Conservation (phyloP, 2,113 vertebrate genomes). For the Donacobius atricapilla region DNA sequence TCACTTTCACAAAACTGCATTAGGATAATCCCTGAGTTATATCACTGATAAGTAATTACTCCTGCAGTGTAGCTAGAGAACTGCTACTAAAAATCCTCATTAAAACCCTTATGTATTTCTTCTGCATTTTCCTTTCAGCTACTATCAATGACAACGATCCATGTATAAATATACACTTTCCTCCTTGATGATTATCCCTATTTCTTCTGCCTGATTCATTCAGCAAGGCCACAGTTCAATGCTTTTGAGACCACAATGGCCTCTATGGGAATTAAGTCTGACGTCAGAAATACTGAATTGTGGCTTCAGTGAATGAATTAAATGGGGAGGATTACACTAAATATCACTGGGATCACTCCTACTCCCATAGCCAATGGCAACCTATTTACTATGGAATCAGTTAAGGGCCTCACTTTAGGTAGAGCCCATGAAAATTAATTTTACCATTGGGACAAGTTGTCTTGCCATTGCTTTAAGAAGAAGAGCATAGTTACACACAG, state of each 20-base stretch:
- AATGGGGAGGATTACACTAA: background rate
- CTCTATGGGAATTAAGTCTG: slow-evolving; percentile 29
- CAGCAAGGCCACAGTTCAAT: slow-evolving; percentile 21
- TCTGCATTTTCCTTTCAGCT: background rate
- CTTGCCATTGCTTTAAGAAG: background rate
- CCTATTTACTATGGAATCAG: background rate
- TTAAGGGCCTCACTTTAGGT: background rate
- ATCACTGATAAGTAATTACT: slow-evolving; percentile 17
- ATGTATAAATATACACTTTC: background rate
- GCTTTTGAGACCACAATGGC: slow-evolving; percentile 6
- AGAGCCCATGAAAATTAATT: background rate
- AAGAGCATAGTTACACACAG: background rate
- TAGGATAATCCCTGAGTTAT: background rate
- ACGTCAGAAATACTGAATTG: slow-evolving; percentile 24
- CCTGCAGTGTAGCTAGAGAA: background rate
- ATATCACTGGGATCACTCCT: background rate
- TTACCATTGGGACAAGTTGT: background rate
- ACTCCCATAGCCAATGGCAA: background rate
- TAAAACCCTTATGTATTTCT: background rate
- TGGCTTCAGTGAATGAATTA: slow-evolving; percentile 27
- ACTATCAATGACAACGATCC: background rate
- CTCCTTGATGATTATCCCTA: background rate
- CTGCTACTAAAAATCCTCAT: slow-evolving; percentile 5
- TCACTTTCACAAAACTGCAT: background rate
- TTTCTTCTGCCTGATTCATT: slow-evolving; percentile 16